These are phyloP conservation scores for Piscicola geometra DNA, from an alignment of 2,888 invertebrate species.

Conservation along the genomic window DNA sequence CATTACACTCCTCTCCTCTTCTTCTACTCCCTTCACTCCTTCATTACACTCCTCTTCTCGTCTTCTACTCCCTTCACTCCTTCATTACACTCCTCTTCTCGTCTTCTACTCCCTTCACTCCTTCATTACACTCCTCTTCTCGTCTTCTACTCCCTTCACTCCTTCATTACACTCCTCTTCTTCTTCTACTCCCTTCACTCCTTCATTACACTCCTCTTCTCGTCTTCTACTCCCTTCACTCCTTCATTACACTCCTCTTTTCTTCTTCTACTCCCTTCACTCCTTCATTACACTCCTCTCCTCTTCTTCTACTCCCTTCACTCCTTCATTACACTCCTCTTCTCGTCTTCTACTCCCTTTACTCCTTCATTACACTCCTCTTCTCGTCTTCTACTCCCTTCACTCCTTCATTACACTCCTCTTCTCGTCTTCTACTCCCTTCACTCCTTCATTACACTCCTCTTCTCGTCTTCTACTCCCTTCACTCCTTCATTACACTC, in stretches of 20 bases:
- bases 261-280: too few relatives aligned
- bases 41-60: neutral
- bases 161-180: neutral
- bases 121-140: neutral
- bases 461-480: neutral
- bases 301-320: neutral
- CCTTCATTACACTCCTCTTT: too few relatives aligned
- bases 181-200: neutral
- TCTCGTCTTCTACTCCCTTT: neutral
- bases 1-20: too few relatives aligned
- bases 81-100: neutral
- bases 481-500: too few relatives aligned
- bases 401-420: neutral
- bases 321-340: neutral
- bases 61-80: neutral
- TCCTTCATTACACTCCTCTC: neutral
- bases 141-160: neutral
- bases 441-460: neutral
- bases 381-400: neutral
- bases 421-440: neutral
- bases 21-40: neutral
- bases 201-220: neutral
- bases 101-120: neutral
- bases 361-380: neutral
- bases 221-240: too few relatives aligned